Evolutionary conservation across 2,888 invertebrate species (phyloP).

Genomic region (Creontiades dilutus): DNA sequence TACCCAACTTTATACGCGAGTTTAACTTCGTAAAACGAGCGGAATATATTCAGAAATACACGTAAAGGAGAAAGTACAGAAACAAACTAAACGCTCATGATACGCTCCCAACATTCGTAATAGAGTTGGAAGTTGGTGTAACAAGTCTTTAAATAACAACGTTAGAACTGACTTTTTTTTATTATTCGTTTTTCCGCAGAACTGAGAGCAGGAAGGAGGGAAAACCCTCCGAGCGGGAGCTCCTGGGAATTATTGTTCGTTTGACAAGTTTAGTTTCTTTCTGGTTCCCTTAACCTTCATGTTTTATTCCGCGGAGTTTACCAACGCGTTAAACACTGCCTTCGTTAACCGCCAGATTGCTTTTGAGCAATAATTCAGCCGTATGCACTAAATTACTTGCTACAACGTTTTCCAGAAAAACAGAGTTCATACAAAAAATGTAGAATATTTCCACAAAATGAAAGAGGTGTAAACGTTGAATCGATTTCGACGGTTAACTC

Average conservation of each 20-base stretch:
- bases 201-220: not conserved
- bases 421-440: too few species aligned
- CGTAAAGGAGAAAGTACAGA: not conserved
- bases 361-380: too few species aligned
- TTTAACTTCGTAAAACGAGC: constrained; percentile 19
- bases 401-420: too few species aligned
- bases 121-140: constrained; percentile 33
- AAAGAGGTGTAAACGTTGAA: too few species aligned
- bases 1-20: not conserved
- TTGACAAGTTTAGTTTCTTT: not conserved
- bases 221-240: not conserved
- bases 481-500: too few species aligned
- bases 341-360: too few species aligned
- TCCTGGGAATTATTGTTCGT: constrained; percentile 2
- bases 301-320: too few species aligned
- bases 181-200: not conserved
- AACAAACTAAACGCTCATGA: not conserved
- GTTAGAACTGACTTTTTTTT: not conserved
- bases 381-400: too few species aligned
- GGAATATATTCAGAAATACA: constrained; percentile 6
- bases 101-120: constrained; percentile 23
- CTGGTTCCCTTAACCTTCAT: too few species aligned
- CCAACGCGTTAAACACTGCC: too few species aligned
- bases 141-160: constrained; percentile 26
- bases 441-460: too few species aligned